Percentiles rank a stretch among this genome's conserved stretches.
phyloP scores from a whole-genome alignment of 2,888 invertebrate species.

The Apomyelois bistriatella region DNA sequence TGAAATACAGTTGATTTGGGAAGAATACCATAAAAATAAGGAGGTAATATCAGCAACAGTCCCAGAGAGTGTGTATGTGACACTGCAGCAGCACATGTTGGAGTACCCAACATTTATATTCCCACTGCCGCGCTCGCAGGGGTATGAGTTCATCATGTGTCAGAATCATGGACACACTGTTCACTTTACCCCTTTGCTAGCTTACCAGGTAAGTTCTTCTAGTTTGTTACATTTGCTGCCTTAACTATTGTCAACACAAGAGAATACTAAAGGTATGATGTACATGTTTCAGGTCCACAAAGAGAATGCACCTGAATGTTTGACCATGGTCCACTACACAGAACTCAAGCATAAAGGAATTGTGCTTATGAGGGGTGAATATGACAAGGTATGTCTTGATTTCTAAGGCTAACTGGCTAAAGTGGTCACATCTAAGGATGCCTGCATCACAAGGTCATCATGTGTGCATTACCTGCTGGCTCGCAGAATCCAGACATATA shows the following conservation, averaged over 20 bases:
- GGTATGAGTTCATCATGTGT: conserved; percentile 91
- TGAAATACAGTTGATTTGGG: conserved; percentile 89
- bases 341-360: conserved; percentile 87
- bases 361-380: conserved; percentile 92
- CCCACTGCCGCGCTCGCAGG: conserved; percentile 89
- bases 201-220: conserved; percentile 83
- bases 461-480: too few species aligned
- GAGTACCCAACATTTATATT: conserved; percentile 86
- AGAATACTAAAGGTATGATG: not conserved
- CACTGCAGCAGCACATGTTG: conserved; percentile 78
- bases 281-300: conserved; percentile 83
- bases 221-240: not conserved
- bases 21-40: conserved; percentile 88
- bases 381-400: conserved; percentile 77
- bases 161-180: conserved; percentile 86
- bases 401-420: not conserved
- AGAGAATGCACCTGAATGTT: conserved; percentile 93
- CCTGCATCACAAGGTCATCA: too few species aligned
- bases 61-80: conserved; percentile 79
- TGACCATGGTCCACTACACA: conserved; percentile 88
- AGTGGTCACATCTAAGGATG: too few species aligned
- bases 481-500: too few species aligned
- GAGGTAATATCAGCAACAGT: conserved; percentile 88
- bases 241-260: not conserved
- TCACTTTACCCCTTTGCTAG: conserved; percentile 91